Evolutionary conservation across 2,888 invertebrate genomes (phyloP).

Genomic region (Cerceris rybyensis): DNA sequence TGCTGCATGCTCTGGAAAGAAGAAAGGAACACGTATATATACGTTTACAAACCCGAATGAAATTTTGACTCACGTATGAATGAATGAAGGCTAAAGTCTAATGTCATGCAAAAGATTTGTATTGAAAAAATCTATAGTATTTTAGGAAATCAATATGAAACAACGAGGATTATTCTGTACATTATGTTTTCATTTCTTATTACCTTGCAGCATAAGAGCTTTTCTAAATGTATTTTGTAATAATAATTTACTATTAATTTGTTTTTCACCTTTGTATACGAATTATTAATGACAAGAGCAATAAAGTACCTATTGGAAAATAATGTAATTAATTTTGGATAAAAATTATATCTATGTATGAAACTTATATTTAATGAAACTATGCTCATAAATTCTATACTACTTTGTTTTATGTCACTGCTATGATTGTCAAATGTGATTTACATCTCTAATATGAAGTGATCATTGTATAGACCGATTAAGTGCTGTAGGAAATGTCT

Average conservation of each 20-base stretch:
- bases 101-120: conserved; percentile 59
- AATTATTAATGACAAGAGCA: not conserved
- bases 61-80: conserved; percentile 46
- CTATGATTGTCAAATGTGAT: too few relatives aligned
- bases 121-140: conserved; percentile 29
- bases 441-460: too few relatives aligned
- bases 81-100: conserved; percentile 45
- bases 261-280: not conserved
- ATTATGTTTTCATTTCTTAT: not conserved
- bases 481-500: too few relatives aligned
- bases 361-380: too few relatives aligned
- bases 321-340: not conserved
- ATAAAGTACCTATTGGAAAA: conserved; percentile 6
- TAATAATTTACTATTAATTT: not conserved
- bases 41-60: conserved; percentile 39
- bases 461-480: too few relatives aligned
- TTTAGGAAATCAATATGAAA: conserved; percentile 3
- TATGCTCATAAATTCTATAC: too few relatives aligned
- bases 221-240: too few relatives aligned
- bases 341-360: conserved; percentile 9
- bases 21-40: conserved; percentile 50
- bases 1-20: conserved; percentile 57
- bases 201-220: too few relatives aligned
- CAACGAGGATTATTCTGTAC: conserved; percentile 18
- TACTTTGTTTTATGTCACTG: too few relatives aligned